Evolutionary conservation across 2,888 invertebrate species (phyloP), one percentile per base, ranked within the genome.

Genomic region (Limnephilus auricula): DNA sequence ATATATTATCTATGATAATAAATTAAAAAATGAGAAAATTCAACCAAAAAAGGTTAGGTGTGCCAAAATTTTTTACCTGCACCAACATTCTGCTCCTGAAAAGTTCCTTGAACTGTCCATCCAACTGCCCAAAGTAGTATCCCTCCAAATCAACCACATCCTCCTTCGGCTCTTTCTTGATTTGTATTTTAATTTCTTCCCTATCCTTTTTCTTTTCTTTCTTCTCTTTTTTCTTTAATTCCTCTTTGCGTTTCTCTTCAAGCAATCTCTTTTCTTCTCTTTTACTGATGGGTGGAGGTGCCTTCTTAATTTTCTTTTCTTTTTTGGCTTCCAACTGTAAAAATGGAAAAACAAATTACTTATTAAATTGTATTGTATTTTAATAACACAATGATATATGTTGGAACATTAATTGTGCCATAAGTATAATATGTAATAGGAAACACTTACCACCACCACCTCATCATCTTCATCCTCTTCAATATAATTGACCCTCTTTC

Each of bases 111-210:
- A 93, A 92, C 40, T 93, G 93, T 0, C 95, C 96, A 0, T 95
- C 95, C 2, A 95, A 94, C 93, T 96, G 96, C 0, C 97, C 97
- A 93, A 97, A 97, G 95, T 97, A 97, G 93, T 96, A 97, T 91
- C 96, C 95, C 94, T 97, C 97, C 93, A 97, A 95, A 0, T 95
- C 94, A 37, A 96, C 96, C 93, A 96, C 95, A 0, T 95, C 94
- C 0, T 95, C 95, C 78, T 94, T 94, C 31, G 94, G 93, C 89
- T 95, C 96, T 93, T 95, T 95, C 94, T 95, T 95, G 93, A 95
- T 95, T 92, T 92, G 95, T 31, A 95, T 94, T 0, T 95, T 95
- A 0, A 95, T 93, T 40, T 96, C 95, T 88, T 95, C 95, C 37
- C 95, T 91, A 90, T 94, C 94, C 87, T 89, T 93, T 92, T 93